Conservation (phyloP, 2,888 invertebrate species). For the Calameuta filiformis region DNA sequence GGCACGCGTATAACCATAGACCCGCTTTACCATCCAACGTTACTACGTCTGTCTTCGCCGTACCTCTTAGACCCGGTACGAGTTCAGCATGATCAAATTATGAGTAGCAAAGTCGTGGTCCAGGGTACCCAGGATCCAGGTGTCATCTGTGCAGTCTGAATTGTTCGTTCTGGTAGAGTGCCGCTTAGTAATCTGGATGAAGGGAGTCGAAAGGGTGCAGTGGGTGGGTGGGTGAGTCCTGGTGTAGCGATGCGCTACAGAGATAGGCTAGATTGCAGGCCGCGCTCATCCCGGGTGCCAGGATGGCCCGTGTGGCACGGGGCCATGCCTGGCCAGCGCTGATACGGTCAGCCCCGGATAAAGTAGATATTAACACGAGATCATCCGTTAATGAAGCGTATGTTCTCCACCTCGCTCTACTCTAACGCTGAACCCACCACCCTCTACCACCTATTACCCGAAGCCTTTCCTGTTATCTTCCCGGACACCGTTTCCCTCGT, state of each 20-base stretch:
- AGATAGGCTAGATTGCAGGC: conserved; percentile 56
- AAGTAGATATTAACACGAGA: conserved; percentile 67
- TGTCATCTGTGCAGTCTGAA: background rate
- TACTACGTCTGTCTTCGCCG: background rate
- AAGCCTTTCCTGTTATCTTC: conserved; percentile 64
- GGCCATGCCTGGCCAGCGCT: conserved; percentile 61
- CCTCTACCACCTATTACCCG: conserved; percentile 60
- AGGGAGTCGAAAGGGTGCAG: background rate
- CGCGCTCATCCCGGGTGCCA: conserved; percentile 23
- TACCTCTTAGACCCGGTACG: background rate
- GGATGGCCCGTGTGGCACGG: conserved; percentile 20
- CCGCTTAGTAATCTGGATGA: background rate
- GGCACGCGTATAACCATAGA: background rate
- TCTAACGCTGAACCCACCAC: background rate
- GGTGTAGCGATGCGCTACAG: conserved; percentile 53
- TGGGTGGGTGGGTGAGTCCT: conserved; percentile 38
- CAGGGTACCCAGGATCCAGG: background rate
- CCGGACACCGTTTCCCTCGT: conserved; percentile 34
- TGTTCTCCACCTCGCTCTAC: conserved; percentile 53
- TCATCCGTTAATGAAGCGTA: conserved; percentile 67
- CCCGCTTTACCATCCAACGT: background rate
- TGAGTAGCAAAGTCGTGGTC: background rate
- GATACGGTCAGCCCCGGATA: conserved; percentile 66
- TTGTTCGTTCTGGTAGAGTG: background rate
- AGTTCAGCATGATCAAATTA: background rate